Percentiles rank a stretch among this genome's conserved stretches.
Conservation (phyloP, 2,888 invertebrate genomes). For the Drosophila multiciliata region DNA sequence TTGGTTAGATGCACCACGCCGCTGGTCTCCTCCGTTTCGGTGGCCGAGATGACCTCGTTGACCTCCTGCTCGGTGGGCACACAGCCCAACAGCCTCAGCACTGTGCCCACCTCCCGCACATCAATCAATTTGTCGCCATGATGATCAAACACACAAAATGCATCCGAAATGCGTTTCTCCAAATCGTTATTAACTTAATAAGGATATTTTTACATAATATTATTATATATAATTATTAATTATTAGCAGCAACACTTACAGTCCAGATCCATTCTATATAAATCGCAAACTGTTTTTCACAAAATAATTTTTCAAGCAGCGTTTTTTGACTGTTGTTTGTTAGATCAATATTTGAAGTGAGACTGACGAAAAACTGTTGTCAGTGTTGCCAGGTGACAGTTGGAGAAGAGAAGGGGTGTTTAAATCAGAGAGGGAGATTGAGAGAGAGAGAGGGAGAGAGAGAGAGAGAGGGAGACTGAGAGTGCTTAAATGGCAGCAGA, state of each 20-base stretch:
- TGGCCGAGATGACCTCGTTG: slow-evolving; percentile 93
- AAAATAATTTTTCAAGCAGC: not conserved
- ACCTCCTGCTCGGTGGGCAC: slow-evolving; percentile 96
- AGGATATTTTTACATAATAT: not conserved
- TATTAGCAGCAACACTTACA: slow-evolving; percentile 44
- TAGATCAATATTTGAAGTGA: slow-evolving; percentile 25
- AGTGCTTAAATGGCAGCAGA: not conserved
- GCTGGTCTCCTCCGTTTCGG: slow-evolving; percentile 92
- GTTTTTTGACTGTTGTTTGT: slow-evolving; percentile 20
- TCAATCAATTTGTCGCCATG: slow-evolving; percentile 94
- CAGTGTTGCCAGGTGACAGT: slow-evolving; percentile 27
- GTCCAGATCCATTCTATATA: slow-evolving; percentile 60
- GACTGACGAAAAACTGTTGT: not conserved
- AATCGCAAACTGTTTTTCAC: slow-evolving; percentile 1
- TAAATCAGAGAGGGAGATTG: too few species aligned
- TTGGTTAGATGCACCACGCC: slow-evolving; percentile 90
- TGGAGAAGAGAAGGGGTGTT: not conserved
- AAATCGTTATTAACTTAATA: slow-evolving; percentile 88
- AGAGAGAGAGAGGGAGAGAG: not conserved
- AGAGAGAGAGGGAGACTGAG: not conserved
- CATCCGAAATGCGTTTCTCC: slow-evolving; percentile 92
- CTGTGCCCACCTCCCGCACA: slow-evolving; percentile 95
- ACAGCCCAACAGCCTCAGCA: slow-evolving; percentile 94
- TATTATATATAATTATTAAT: not conserved
- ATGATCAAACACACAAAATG: slow-evolving; percentile 96